Percentiles rank a stretch among this genome's conserved stretches.
These are phyloP conservation scores for Dynastes tityus DNA, from an alignment of 2,888 invertebrate species.

Conservation along the genomic window DNA sequence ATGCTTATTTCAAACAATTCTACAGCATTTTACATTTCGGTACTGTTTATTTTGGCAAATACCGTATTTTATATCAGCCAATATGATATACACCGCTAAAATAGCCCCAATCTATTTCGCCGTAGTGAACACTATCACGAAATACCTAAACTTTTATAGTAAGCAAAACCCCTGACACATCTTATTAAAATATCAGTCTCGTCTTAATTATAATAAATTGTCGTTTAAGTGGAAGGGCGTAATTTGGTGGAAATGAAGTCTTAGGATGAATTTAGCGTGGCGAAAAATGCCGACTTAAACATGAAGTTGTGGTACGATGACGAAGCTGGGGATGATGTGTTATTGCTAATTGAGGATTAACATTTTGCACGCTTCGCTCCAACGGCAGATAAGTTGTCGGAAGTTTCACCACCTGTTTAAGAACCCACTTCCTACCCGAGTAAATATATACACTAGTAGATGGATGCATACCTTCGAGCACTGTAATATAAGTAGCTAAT, in stretches of 20 bases:
- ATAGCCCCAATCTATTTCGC: too few species aligned
- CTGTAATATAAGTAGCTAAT: not conserved
- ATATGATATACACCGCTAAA: too few species aligned
- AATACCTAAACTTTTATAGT: not conserved
- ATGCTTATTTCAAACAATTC: too few species aligned
- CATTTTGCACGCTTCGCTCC: constrained; percentile 14
- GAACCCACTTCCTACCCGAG: not conserved
- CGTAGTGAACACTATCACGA: too few species aligned
- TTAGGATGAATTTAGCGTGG: not conserved
- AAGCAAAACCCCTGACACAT: not conserved
- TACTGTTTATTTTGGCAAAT: too few species aligned
- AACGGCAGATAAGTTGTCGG: constrained; percentile 24
- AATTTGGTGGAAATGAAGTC: constrained; percentile 6
- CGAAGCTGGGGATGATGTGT: constrained; percentile 33
- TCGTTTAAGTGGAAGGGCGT: not conserved
- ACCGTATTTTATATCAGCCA: too few species aligned
- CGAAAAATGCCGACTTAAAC: constrained; percentile 21
- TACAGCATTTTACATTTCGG: too few species aligned
- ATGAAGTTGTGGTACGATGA: not conserved
- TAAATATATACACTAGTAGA: constrained; percentile 12
- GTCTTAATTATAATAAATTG: constrained; percentile 30
- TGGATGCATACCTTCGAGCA: not conserved
- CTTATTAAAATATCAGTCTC: constrained; percentile 24
- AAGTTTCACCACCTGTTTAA: constrained; percentile 15
- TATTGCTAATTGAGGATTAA: constrained; percentile 38